phyloP scores from a whole-genome alignment of 1,140 invertebrate genomes.

The Aphis gossypii region DNA sequence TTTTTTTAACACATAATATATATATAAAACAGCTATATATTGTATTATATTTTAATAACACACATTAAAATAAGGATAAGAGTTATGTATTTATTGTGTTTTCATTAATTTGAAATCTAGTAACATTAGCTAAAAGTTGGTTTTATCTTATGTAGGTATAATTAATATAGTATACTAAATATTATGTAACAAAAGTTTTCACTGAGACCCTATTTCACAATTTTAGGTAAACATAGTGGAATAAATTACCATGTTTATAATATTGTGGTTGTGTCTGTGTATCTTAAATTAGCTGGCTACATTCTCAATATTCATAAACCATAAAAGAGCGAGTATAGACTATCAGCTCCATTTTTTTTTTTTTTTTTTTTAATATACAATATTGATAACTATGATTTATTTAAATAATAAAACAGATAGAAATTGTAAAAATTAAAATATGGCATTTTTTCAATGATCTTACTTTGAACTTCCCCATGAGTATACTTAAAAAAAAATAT shows the following conservation, averaged over 20 bases:
- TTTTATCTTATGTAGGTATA: background rate
- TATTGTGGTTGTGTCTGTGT: background rate
- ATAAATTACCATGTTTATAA: background rate
- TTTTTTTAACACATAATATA: too few species aligned
- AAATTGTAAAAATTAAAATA: background rate
- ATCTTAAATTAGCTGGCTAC: background rate
- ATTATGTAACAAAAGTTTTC: conserved; percentile 8
- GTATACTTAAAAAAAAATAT: background rate
- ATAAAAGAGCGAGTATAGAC: background rate
- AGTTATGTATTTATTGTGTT: background rate
- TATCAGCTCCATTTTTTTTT: background rate
- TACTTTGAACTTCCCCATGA: background rate
- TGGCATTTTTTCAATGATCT: background rate
- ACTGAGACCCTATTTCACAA: background rate
- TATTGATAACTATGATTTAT: background rate
- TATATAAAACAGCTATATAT: background rate
- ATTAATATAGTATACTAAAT: background rate
- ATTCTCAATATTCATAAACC: background rate
- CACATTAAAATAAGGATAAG: background rate
- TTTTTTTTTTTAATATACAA: background rate
- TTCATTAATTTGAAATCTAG: background rate
- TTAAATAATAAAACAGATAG: background rate
- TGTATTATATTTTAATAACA: background rate
- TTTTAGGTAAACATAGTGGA: background rate
- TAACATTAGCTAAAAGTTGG: background rate